Evolutionary conservation across 1,140 invertebrate species (phyloP).

Genomic region (Phymastichus coffea): DNA sequence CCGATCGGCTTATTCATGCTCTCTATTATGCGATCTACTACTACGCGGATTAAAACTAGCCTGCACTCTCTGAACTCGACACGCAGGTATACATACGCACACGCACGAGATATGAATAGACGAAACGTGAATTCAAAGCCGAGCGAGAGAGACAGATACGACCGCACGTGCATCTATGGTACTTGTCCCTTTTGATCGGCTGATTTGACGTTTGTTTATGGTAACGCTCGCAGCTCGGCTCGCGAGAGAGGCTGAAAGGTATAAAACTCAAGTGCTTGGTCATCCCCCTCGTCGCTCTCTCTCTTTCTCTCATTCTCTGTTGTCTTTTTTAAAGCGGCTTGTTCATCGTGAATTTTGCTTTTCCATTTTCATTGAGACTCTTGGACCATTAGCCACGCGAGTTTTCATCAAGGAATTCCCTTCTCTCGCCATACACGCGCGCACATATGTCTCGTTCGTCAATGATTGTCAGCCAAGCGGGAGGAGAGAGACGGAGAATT

Average conservation of each 20-base stretch:
- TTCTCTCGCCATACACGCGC: conserved; percentile 1
- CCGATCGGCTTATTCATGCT: too few species aligned
- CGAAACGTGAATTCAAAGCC: too few species aligned
- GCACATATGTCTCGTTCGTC: conserved; percentile 6
- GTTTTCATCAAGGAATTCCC: conserved; percentile 29
- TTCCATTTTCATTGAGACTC: conserved; percentile 38
- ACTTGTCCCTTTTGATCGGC: not conserved
- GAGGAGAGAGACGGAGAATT: conserved; percentile 2
- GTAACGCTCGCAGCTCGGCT: not conserved
- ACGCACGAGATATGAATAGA: too few species aligned
- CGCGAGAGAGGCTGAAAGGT: conserved; percentile 1
- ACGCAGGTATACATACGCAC: too few species aligned
- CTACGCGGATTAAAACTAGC: too few species aligned
- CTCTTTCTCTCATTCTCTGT: conserved; percentile 7
- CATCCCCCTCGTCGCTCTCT: conserved; percentile 28
- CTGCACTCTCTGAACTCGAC: too few species aligned
- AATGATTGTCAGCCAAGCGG: conserved; percentile 19
- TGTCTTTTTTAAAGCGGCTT: conserved; percentile 33
- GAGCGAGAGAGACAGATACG: too few species aligned
- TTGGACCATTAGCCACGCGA: conserved; percentile 34
- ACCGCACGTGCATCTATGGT: not conserved
- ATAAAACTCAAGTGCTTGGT: conserved; percentile 25
- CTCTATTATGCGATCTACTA: too few species aligned
- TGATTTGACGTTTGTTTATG: conserved; percentile 28
- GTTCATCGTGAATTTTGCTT: conserved; percentile 36